A percentile compares a stretch with the other conserved stretches of the same genome.
Conservation (phyloP, 2,113 vertebrate genomes). For the Syrrhaptes paradoxus region DNA sequence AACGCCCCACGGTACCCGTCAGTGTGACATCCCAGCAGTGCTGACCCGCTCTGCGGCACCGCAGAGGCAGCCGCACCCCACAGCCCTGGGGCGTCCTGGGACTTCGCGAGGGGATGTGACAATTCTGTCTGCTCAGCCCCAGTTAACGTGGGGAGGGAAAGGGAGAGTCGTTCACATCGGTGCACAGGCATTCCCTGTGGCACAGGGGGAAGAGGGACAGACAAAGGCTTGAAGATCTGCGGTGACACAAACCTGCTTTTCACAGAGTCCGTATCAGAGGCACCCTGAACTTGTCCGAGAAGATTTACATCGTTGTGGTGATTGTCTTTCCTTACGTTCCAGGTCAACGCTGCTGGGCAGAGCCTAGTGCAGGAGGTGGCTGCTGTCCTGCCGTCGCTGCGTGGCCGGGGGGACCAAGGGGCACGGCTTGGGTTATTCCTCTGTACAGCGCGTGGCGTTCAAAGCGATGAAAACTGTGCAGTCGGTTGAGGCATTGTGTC, state of each 20-base stretch:
- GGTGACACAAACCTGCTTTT: not conserved
- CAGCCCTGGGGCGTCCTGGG: not conserved
- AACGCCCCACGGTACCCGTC: not conserved
- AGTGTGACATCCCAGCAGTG: not conserved
- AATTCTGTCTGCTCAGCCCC: not conserved
- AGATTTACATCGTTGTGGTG: not conserved
- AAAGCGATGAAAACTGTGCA: not conserved
- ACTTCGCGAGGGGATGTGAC: not conserved
- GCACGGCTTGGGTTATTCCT: slow-evolving; percentile 1
- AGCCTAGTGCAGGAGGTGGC: slow-evolving; percentile 67
- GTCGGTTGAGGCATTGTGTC: not conserved
- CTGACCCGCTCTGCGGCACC: not conserved
- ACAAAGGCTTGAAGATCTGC: not conserved
- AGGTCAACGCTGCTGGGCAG: slow-evolving; percentile 89
- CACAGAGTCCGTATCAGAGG: not conserved
- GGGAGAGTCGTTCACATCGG: not conserved
- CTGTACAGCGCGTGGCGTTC: not conserved
- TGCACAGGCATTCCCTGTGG: not conserved
- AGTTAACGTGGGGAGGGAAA: not conserved
- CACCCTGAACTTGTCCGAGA: not conserved
- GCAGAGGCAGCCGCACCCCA: not conserved
- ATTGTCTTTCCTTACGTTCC: not conserved
- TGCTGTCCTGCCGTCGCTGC: not conserved
- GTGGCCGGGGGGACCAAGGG: not conserved
- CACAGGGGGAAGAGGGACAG: not conserved